Percentiles rank a stretch among this genome's conserved stretches.
phyloP scores from a whole-genome alignment of 1,140 invertebrate genomes.

The Lordiphosa collinella region DNA sequence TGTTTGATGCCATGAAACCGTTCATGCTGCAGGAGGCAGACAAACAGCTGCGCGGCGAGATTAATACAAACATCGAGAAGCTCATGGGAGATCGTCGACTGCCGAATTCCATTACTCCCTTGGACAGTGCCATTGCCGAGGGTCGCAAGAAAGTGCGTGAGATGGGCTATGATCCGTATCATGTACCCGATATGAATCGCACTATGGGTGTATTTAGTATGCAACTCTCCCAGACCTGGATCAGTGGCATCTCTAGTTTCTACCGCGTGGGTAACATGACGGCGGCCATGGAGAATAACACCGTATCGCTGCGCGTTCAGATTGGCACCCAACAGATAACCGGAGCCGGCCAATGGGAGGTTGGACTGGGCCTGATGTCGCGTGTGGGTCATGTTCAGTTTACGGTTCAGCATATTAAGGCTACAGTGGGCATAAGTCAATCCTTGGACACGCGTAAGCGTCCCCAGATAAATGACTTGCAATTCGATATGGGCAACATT shows the following conservation, averaged over 20 bases:
- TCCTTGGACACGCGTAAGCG: constrained; percentile 87
- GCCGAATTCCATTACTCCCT: constrained; percentile 91
- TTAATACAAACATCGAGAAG: constrained; percentile 84
- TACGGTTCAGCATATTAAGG: constrained; percentile 87
- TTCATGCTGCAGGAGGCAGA: constrained; percentile 89
- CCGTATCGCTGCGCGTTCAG: constrained; percentile 82
- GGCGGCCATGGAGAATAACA: constrained; percentile 86
- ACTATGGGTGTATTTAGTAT: constrained; percentile 85
- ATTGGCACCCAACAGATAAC: constrained; percentile 88
- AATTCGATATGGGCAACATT: constrained; percentile 91
- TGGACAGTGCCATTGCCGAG: constrained; percentile 89
- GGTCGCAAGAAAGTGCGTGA: constrained; percentile 85
- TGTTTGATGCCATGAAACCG: constrained; percentile 92
- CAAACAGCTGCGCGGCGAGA: constrained; percentile 83
- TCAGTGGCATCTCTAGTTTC: constrained; percentile 89
- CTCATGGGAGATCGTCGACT: constrained; percentile 85
- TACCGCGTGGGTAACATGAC: constrained; percentile 89
- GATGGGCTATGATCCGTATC: constrained; percentile 87
- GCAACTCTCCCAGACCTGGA: constrained; percentile 86
- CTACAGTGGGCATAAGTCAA: constrained; percentile 85
- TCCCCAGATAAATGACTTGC: constrained; percentile 85
- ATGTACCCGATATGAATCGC: constrained; percentile 85
- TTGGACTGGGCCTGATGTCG: constrained; percentile 85
- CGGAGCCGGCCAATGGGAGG: constrained; percentile 89
- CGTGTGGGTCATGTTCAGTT: constrained; percentile 87